Evolutionary conservation across 2,888 invertebrate genomes (phyloP).

Genomic region (Thymelicus lineola): DNA sequence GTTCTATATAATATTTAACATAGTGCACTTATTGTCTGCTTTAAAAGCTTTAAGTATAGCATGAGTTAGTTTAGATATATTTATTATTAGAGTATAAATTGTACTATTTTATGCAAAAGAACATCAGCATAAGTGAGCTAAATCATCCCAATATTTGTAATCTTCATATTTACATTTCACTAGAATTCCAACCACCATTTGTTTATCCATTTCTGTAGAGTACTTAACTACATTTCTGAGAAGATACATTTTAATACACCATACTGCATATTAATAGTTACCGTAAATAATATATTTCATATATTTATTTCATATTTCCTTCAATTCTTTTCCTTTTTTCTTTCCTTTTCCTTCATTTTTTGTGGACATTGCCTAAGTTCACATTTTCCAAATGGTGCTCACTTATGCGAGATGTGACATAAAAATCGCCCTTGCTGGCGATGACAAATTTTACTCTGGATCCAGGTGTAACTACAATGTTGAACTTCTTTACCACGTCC

Average conservation of each 20-base stretch:
- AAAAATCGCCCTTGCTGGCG: constrained; percentile 9
- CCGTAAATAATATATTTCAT: no score
- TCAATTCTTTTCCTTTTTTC: no score
- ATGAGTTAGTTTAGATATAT: background rate
- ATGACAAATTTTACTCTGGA: constrained; percentile 49
- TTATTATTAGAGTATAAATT: background rate
- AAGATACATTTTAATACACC: no score
- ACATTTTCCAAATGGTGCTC: background rate
- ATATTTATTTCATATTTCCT: no score
- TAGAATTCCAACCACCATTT: no score
- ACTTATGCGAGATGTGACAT: constrained; percentile 2
- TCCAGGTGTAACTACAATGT: constrained; percentile 97
- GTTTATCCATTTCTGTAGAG: no score
- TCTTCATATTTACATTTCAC: background rate
- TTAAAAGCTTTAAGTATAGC: constrained; percentile 1
- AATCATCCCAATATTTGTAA: background rate
- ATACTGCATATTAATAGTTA: no score
- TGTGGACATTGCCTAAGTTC: background rate
- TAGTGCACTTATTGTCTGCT: background rate
- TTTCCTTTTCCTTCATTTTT: no score
- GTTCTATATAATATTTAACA: background rate
- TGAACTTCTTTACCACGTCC: constrained; percentile 98
- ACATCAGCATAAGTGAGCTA: constrained; percentile 18
- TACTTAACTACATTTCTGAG: no score
- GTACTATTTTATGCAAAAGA: background rate